These are phyloP conservation scores for Lontra canadensis DNA, from an alignment of 2,113 vertebrate genomes.

Conservation along the genomic window DNA sequence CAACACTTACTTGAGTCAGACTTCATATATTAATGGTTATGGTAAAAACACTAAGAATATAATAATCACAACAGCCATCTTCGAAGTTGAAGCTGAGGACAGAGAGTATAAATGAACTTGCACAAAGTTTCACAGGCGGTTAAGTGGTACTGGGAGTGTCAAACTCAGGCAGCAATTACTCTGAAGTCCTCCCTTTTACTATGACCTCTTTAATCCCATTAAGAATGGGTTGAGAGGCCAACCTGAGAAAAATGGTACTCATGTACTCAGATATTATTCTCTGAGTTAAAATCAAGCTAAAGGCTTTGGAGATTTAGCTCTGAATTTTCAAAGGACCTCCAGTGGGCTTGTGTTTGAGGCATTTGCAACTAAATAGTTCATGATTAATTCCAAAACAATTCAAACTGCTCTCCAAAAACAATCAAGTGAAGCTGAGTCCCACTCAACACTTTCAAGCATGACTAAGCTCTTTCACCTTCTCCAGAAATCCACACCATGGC, in stretches of 20 bases:
- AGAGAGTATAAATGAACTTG: background rate
- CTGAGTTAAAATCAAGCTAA: background rate
- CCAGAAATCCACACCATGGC: background rate
- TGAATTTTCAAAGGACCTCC: constrained; percentile 28
- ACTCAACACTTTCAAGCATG: background rate
- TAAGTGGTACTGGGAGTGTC: background rate
- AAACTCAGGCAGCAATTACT: background rate
- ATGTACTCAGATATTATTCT: background rate
- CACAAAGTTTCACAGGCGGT: background rate
- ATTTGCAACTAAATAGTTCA: constrained; percentile 49
- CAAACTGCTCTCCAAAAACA: background rate
- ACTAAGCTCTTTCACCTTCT: background rate
- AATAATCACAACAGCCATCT: background rate
- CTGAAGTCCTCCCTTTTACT: background rate
- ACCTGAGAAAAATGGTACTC: constrained; percentile 3
- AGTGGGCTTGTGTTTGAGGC: background rate
- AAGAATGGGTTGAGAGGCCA: background rate
- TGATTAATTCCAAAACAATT: constrained; percentile 46
- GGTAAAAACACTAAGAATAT: background rate
- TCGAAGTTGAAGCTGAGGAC: background rate
- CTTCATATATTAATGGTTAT: background rate
- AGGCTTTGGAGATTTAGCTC: constrained; percentile 14
- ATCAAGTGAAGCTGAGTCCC: background rate
- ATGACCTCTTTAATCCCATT: background rate
- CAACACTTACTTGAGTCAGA: background rate